phyloP scores from a whole-genome alignment of 2,113 vertebrate species.

The Ranitomeya imitator region DNA sequence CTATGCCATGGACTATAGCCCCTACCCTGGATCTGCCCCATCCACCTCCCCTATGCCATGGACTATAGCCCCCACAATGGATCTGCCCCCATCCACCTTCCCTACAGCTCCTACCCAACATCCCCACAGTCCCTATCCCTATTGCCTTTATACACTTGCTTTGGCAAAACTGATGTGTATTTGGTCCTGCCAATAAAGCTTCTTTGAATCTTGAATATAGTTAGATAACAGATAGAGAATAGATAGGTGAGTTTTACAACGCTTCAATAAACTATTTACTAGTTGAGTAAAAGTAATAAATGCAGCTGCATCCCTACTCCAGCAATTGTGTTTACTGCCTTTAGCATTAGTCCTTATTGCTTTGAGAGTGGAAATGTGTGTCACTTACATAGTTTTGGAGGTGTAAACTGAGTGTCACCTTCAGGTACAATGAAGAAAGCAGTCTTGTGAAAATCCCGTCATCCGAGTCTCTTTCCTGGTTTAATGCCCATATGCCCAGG shows the following conservation, averaged over 20 bases:
- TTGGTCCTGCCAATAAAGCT: too few species aligned
- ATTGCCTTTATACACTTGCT: too few species aligned
- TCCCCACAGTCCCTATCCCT: too few species aligned
- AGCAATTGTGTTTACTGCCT: conserved; percentile 28
- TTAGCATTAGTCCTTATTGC: conserved; percentile 25
- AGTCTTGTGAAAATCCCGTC: conserved; percentile 40
- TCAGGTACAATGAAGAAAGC: conserved; percentile 43
- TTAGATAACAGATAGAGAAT: background rate
- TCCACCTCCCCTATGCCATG: too few species aligned
- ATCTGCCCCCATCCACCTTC: too few species aligned
- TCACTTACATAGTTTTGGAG: conserved; percentile 31
- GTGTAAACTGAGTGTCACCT: conserved; percentile 49
- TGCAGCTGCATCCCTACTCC: background rate
- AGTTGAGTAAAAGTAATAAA: background rate
- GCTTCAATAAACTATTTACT: conserved; percentile 1
- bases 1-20: too few species aligned
- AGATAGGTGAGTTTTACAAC: background rate
- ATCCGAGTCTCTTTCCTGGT: background rate
- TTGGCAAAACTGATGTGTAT: too few species aligned
- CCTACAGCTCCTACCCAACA: too few species aligned
- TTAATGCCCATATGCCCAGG: conserved; percentile 48
- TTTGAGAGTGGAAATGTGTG: conserved; percentile 14
- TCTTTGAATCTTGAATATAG: background rate
- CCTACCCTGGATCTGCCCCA: too few species aligned
- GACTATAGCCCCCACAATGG: too few species aligned